Evolutionary conservation across 2,113 vertebrate species (phyloP), one percentile per base, ranked within the genome.

Genomic region (Petroica traversi): DNA sequence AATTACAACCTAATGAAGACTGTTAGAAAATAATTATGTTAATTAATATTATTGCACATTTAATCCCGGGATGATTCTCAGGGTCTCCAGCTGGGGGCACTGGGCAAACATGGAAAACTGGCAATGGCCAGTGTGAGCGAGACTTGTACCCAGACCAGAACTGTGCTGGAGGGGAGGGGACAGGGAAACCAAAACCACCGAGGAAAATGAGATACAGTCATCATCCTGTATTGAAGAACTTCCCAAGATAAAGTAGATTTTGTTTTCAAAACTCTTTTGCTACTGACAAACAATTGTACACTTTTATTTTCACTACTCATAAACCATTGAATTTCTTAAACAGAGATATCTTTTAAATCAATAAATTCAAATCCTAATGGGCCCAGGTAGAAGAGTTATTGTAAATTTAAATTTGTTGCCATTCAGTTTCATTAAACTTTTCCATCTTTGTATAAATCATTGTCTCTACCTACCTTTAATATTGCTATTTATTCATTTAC

Each of bases 21-120:
- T 15, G 24, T 31, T 88, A 26, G 29, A 41, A 59, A 46, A 59
- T 66, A 28, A 29, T 90, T 31, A 5, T 0, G 8, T 57, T 61
- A 79, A 69, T 36, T 58, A 80, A 6, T 19, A 23, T 25, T 25
- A 15, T 4, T 20, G 17, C 40, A 3, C 19, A 5, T 24, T 73
- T 67, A 40, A 75, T 48, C 12, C 5, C 77, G 8, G 34, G 41
- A 54, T 89, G 68, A 74, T 95, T 94, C 91, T 92, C 86, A 33
- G 52, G 40, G 48, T 63, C 48, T 92, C 96, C 96, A 95, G 95
- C 0, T 92, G 96, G 88, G 94, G 96, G 94, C 95, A 95, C 79
- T 95, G 79, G 46, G 36, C 85, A 95, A 81, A 72, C 93, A 58
- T 0, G 38, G 49, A 95, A 95, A 72, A 17, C 28, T 40, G 59